Percentiles rank a stretch among this genome's conserved stretches.
phyloP scores from a whole-genome alignment of 2,113 vertebrate genomes.

The Cyprinodon variegatus region DNA sequence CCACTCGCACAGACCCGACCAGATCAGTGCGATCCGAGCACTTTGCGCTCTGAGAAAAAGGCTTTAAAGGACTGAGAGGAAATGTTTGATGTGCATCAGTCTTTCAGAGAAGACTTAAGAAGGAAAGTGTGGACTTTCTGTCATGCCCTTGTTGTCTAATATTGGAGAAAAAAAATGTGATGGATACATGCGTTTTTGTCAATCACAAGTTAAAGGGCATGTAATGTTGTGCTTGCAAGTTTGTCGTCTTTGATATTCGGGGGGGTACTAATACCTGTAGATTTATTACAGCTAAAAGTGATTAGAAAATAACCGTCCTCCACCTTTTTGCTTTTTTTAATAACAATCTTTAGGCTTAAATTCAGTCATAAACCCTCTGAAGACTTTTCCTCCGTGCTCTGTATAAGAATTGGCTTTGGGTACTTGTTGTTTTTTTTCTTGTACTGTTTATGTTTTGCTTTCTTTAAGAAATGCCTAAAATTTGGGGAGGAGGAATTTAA shows the following conservation, averaged over 20 bases:
- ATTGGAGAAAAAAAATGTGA: constrained; percentile 48
- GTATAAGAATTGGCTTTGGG: background rate
- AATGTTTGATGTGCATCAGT: constrained; percentile 34
- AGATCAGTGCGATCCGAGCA: constrained; percentile 52
- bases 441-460: constrained; percentile 16
- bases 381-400: constrained; percentile 4
- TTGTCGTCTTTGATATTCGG: constrained; percentile 36
- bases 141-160: constrained; percentile 19
- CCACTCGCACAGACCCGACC: constrained; percentile 11
- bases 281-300: constrained; percentile 29
- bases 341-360: constrained; percentile 22
- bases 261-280: constrained; percentile 26
- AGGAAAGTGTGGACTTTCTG: constrained; percentile 20
- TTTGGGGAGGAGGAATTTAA: constrained; percentile 6
- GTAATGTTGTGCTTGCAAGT: constrained; percentile 44
- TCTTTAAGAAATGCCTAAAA: constrained; percentile 24
- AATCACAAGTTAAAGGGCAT: constrained; percentile 60
- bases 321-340: background rate
- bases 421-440: background rate
- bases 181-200: constrained; percentile 48
- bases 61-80: constrained; percentile 74
- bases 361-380: constrained; percentile 21
- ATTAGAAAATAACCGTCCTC: constrained; percentile 38
- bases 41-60: constrained; percentile 64
- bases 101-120: constrained; percentile 39